phyloP scores from a whole-genome alignment of 2,888 invertebrate species.

The Phengaris arion region DNA sequence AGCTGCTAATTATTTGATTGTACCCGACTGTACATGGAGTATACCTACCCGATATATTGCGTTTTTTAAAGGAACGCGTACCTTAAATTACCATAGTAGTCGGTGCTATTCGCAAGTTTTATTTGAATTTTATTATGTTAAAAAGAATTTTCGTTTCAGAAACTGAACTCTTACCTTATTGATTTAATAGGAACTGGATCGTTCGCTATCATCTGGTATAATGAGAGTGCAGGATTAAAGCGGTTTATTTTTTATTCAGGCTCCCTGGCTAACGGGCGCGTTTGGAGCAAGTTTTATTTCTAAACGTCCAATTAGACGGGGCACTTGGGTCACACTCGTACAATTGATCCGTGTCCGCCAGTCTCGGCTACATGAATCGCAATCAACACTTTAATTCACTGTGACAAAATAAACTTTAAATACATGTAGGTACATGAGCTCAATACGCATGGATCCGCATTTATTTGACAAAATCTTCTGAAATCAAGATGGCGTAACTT shows the following conservation, averaged over 20 bases:
- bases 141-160: too few relatives aligned
- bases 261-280: not conserved
- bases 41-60: too few relatives aligned
- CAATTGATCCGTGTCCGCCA: not conserved
- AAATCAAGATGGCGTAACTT: too few relatives aligned
- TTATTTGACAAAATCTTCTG: too few relatives aligned
- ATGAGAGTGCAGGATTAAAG: not conserved
- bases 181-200: not conserved
- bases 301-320: constrained; percentile 10
- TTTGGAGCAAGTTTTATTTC: not conserved
- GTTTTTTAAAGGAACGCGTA: too few relatives aligned
- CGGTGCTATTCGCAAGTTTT: too few relatives aligned
- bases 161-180: not conserved
- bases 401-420: not conserved
- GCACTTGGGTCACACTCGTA: not conserved
- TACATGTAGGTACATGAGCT: not conserved
- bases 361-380: not conserved
- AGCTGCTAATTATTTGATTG: too few relatives aligned
- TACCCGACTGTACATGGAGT: too few relatives aligned
- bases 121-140: too few relatives aligned
- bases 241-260: not conserved
- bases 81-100: too few relatives aligned
- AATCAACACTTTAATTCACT: too few relatives aligned
- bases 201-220: not conserved
- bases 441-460: not conserved